A percentile compares a stretch with the other conserved stretches of the same genome.
Evolutionary conservation across 2,888 invertebrate species (phyloP).

Genomic region (Nomada ferruginata): DNA sequence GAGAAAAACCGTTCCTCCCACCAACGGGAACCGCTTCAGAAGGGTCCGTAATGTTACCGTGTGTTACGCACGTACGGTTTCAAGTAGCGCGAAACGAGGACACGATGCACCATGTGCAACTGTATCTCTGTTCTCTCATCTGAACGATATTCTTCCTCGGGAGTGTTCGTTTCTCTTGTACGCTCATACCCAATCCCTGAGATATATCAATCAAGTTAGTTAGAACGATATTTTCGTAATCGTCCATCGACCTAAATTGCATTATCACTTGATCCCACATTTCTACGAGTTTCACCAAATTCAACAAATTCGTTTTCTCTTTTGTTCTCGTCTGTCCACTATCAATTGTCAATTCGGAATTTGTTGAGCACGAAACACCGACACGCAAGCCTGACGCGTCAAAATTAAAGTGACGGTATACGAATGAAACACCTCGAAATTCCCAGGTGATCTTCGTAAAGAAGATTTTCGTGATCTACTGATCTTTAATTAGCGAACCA

Average conservation of each 20-base stretch:
- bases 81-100: conserved; percentile 37
- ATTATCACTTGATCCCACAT: too few species aligned
- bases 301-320: neutral
- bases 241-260: too few species aligned
- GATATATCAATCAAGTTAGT: too few species aligned
- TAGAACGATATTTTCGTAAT: too few species aligned
- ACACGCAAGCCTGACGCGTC: conserved; percentile 3
- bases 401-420: conserved; percentile 44
- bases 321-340: neutral
- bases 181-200: neutral
- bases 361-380: neutral
- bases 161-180: neutral
- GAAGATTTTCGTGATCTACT: conserved; percentile 10
- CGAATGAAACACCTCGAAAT: conserved; percentile 30
- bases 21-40: neutral
- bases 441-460: conserved; percentile 9
- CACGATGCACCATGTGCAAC: conserved; percentile 25
- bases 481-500: neutral
- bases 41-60: conserved; percentile 26
- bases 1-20: too few species aligned
- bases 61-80: conserved; percentile 29
- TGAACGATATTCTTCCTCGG: neutral
- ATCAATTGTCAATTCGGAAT: conserved; percentile 21
- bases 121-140: neutral
- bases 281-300: too few species aligned